Evolutionary conservation across 2,888 invertebrate species (phyloP).

Genomic region (Scotopteryx bipunctaria): DNA sequence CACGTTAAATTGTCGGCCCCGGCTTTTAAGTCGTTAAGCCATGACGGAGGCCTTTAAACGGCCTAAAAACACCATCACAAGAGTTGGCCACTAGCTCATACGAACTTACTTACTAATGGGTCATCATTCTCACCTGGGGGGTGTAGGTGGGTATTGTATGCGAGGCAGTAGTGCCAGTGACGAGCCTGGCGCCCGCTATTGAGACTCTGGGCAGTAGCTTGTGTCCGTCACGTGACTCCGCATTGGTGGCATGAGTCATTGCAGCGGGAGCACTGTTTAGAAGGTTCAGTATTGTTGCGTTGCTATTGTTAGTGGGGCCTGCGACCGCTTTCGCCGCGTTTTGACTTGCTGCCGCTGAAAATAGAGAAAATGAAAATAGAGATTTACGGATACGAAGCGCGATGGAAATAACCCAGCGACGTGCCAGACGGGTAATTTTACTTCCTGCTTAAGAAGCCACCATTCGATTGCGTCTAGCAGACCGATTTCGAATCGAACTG

Average conservation of each 20-base stretch:
- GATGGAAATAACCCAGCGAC: too few species aligned
- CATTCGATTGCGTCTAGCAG: too few species aligned
- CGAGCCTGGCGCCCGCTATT: slow-evolving; percentile 77
- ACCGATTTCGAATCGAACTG: too few species aligned
- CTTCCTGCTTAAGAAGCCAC: too few species aligned
- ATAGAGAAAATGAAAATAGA: too few species aligned
- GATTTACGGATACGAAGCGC: too few species aligned
- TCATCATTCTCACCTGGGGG: slow-evolving; percentile 56
- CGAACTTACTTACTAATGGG: not conserved
- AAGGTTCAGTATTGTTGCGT: slow-evolving; percentile 90
- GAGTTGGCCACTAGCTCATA: too few species aligned
- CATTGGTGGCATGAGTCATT: slow-evolving; percentile 82
- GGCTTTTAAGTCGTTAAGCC: too few species aligned
- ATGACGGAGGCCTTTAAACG: too few species aligned
- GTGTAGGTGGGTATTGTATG: slow-evolving; percentile 69
- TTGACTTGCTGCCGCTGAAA: slow-evolving; percentile 64
- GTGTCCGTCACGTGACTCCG: slow-evolving; percentile 56
- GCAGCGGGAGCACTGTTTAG: slow-evolving; percentile 91
- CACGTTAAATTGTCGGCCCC: too few species aligned
- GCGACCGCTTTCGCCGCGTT: slow-evolving; percentile 75
- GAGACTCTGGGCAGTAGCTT: slow-evolving; percentile 82
- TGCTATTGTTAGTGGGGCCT: slow-evolving; percentile 82
- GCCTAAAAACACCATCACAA: too few species aligned
- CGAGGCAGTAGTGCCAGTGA: slow-evolving; percentile 64
- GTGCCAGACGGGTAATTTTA: too few species aligned